Conservation (phyloP, 2,113 vertebrate genomes). For the Chionodraco myersi region DNA sequence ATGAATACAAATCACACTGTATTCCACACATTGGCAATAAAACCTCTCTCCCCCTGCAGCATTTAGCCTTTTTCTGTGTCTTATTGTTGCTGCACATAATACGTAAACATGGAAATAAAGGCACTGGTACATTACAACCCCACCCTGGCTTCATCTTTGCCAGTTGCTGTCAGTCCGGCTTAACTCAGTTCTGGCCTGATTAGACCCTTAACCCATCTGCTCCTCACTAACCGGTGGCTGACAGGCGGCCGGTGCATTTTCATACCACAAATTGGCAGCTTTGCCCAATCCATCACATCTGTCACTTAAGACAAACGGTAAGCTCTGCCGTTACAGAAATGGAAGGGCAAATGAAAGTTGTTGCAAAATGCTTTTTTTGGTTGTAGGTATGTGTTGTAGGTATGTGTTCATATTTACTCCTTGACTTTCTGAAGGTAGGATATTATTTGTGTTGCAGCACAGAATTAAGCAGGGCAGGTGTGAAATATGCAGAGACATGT, state of each 20-base stretch:
- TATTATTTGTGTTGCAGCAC: not conserved
- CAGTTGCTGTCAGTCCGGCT: conserved; percentile 42
- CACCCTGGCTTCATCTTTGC: conserved; percentile 51
- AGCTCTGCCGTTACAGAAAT: conserved; percentile 13
- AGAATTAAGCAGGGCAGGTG: not conserved
- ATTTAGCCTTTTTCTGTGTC: conserved; percentile 6
- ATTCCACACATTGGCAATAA: not conserved
- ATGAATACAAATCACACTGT: conserved; percentile 4
- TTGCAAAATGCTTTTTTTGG: conserved; percentile 1
- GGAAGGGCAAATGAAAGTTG: conserved; percentile 30
- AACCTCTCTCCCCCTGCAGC: conserved; percentile 12
- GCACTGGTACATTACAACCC: not conserved
- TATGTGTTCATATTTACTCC: not conserved
- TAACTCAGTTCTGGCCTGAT: conserved; percentile 55
- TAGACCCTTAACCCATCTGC: conserved; percentile 69
- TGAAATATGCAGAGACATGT: not conserved
- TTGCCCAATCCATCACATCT: conserved; percentile 59
- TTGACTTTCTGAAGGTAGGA: not conserved
- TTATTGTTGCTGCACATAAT: not conserved
- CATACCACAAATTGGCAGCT: conserved; percentile 42
- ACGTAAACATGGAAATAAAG: not conserved
- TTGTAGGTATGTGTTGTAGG: too few species aligned
- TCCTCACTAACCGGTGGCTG: conserved; percentile 26
- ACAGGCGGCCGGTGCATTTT: conserved; percentile 35
- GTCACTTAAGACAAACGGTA: conserved; percentile 37